Base-by-base conservation (phyloP, 1,140 invertebrate species). In the Muscidifurax raptorellus region DNA sequence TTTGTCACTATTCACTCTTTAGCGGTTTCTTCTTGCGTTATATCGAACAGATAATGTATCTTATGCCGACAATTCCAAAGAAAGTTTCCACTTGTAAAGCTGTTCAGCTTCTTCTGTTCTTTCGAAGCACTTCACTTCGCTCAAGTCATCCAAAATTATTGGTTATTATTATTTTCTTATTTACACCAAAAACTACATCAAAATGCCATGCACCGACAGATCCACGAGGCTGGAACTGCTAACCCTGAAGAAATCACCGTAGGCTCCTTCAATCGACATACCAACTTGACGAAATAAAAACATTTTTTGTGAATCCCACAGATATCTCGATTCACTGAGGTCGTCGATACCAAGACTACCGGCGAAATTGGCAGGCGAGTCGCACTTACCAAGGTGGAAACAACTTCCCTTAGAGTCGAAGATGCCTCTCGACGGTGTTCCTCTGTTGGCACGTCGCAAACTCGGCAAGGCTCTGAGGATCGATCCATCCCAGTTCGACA, bases 321-420 rank as follows among this genome's bases (percentile, higher is more conserved):
- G 83, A 6, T 84, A 80, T 12, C 52, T 92, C 32, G 87, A 90
- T 36, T 87, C 89, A 78, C 64, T 91, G 7, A 84, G 86, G 2
- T 82, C 91, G 12, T 71, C 78, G 22, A 80, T 93, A 2, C 89
- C 92, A 44, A 90, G 88, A 10, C 52, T 59, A 18, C 88, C 90
- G 2, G 87, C 90, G 82, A 90, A 88, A 5, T 87, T 89, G 0
- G 40, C 25, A 88, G 0, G 88, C 90, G 40, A 87, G 64, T 92
- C 90, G 25, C 90, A 90, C n/a, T 80, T 92, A 22, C 91, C 93
- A 69, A 87, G 85, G 88, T 93, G 92, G 92, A 91, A 89, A 40
- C 32, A 67, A 1, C 87, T 92, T 84, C 89, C 92, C 0, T 67
- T 93, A 22, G 90, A 92, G 13, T 79, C 87, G 7, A 93, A 93